Evolutionary conservation across 2,888 invertebrate genomes (phyloP), one percentile per base, ranked within the genome.

Genomic region (Drosophila kanekoi): DNA sequence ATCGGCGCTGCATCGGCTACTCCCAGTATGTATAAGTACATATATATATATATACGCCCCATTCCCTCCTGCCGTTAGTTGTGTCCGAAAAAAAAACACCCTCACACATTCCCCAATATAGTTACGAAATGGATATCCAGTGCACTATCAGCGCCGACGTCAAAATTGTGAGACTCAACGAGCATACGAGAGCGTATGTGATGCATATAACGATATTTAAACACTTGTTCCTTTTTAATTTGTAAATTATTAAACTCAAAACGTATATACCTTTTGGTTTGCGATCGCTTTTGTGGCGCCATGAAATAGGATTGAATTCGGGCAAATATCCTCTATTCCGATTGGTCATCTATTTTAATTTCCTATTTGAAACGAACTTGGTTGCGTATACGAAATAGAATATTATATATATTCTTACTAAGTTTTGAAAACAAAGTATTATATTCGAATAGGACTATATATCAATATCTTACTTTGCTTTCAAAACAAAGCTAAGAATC

Each of bases 151-250:
- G 56, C 56, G 56, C 23, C 52, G 53, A 33, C 1, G n/a, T 4
- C 41, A 33, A 48, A 47, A 38, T 45, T 51, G 13, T 13, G 47
- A 65, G 64, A 65, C 66, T 65, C 37, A 33, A 53, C 2, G 6
- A 53, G 33, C 57, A 67, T 57, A 57, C 48, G 16, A 53, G 13
- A 51, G 56, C 43, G 58, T 72, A 65, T 56, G 56, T 57, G 35
- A 58, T 69, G 58, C 38, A 47, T 44, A 28, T 38, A 63, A 62
- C 48, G 61, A 44, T 60, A 60, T 44, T 51, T 35, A 61, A 67
- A 68, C 47, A 65, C 35, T 65, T 72, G 73, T 74, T 74, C 73
- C 77, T 77, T 61, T 28, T 54, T 73, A 51, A 59, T 65, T 77
- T 74, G 48, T 65, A 74, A 51, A 43, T 20, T 20, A 37, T 37